Evolutionary conservation across 2,113 vertebrate genomes (phyloP), one percentile per base, ranked within the genome.

Genomic region (Arizona elegans): DNA sequence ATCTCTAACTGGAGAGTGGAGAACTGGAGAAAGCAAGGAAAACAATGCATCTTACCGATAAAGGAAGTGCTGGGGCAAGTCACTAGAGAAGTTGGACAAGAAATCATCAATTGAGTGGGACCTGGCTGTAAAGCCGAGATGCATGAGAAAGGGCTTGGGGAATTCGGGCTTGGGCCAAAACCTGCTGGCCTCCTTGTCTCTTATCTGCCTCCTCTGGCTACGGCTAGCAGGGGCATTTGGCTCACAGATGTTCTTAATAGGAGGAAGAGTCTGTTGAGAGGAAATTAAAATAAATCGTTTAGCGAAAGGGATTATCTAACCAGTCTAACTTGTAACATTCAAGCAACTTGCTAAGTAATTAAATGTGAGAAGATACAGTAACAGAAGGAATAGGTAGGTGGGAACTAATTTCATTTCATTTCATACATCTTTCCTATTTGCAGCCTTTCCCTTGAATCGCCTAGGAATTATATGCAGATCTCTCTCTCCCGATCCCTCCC

Each of bases 251-350:
- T 94, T 94, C 96, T 94, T 97, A 95, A 98, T 97, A 88, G 99
- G 98, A 5, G 99, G 99, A 93, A 99, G 97, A 0, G 98, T 98
- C 99, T 99, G 95, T 91, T 52, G 91, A 91, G 93, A 93, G 95
- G 59, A 93, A 91, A 92, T 33, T 19, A 93, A 95, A 15, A 3
- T 26, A 17, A 92, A 15, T 0, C 15, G 0, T 87, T 87, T 70
- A 65, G 6, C 24, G 3, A 89, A 10, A 85, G 47, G 19, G 17
- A 58, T 33, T 9, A 15, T 12, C 59, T 43, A 70, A 52, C 10
- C 38, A 59, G 29, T 50, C 11, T 26, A 87, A 92, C 81, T 15
- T 23, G 59, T 9, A 47, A 26, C 54, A 50, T n/a, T 52, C 13
- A 87, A 23, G 26, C 21, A 4, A n/a, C 33, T 29, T 58, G 38